phyloP scores from a whole-genome alignment of 2,797 vertebrate species.

The Macropodus opercularis region DNA sequence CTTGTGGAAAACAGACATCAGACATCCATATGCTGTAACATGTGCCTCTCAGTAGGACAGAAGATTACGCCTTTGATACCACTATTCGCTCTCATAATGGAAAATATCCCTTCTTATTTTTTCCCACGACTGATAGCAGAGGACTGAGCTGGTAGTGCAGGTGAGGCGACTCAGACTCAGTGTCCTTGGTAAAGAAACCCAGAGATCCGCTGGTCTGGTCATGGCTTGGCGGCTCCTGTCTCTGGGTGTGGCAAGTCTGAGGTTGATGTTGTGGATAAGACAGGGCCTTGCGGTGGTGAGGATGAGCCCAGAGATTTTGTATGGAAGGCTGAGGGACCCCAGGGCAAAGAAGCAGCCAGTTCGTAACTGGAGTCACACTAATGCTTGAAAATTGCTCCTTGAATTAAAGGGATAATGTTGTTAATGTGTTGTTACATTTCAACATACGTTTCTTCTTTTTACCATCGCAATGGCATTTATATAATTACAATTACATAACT shows the following conservation, averaged over 20 bases:
- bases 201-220: constrained; percentile 19
- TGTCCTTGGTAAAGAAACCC: constrained; percentile 33
- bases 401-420: neutral
- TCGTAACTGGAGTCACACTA: constrained; percentile 1
- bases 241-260: constrained; percentile 32
- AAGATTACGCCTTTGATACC: constrained; percentile 74
- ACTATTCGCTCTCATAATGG: constrained; percentile 77
- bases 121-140: constrained; percentile 67
- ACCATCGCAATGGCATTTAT: neutral
- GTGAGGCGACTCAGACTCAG: constrained; percentile 27
- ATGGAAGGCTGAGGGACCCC: neutral
- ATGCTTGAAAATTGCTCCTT: neutral
- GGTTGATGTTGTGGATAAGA: constrained; percentile 50
- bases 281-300: constrained; percentile 28
- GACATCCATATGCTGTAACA: constrained; percentile 57
- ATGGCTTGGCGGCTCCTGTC: constrained; percentile 25
- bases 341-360: constrained; percentile 8
- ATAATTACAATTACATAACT: too few relatives aligned
- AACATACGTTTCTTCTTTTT: neutral
- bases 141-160: constrained; percentile 19
- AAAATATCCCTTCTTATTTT: constrained; percentile 81
- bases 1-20: constrained; percentile 75
- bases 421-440: neutral
- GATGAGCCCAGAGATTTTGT: constrained; percentile 19
- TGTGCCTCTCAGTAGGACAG: constrained; percentile 44